Conservation (phyloP, 2,113 vertebrate species). For the Lipophrys pholis region DNA sequence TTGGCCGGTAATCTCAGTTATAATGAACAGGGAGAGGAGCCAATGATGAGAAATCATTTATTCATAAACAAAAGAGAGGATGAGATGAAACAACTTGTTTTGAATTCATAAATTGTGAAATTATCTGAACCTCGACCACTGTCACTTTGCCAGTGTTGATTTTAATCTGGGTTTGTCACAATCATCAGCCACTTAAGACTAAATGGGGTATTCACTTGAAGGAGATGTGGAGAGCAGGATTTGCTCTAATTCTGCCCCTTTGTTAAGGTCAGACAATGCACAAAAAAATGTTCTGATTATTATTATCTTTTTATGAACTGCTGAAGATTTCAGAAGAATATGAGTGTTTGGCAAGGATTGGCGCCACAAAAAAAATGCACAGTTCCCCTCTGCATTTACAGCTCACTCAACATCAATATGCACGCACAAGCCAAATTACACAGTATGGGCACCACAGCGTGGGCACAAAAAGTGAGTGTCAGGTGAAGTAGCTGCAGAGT, state of each 20-base stretch:
- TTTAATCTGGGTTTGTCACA: constrained; percentile 47
- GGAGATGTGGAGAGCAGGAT: constrained; percentile 15
- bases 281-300: not conserved
- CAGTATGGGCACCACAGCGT: not conserved
- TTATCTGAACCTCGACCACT: constrained; percentile 41
- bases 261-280: constrained; percentile 7
- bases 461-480: not conserved
- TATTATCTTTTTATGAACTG: constrained; percentile 17
- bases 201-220: constrained; percentile 34
- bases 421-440: constrained; percentile 21
- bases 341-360: not conserved
- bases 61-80: constrained; percentile 65
- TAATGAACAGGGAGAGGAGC: constrained; percentile 62
- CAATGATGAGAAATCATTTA: constrained; percentile 69
- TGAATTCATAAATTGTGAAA: constrained; percentile 56
- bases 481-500: constrained; percentile 24
- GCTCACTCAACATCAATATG: constrained; percentile 11
- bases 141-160: constrained; percentile 34
- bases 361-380: not conserved
- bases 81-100: constrained; percentile 63
- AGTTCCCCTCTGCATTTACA: not conserved
- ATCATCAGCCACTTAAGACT: constrained; percentile 48
- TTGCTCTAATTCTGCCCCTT: constrained; percentile 16
- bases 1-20: constrained; percentile 46
- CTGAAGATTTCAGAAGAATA: not conserved